These are phyloP conservation scores for Scolanthus callimorphus DNA, from an alignment of 92 coral and sea anemone genomes.

Conservation along the genomic window DNA sequence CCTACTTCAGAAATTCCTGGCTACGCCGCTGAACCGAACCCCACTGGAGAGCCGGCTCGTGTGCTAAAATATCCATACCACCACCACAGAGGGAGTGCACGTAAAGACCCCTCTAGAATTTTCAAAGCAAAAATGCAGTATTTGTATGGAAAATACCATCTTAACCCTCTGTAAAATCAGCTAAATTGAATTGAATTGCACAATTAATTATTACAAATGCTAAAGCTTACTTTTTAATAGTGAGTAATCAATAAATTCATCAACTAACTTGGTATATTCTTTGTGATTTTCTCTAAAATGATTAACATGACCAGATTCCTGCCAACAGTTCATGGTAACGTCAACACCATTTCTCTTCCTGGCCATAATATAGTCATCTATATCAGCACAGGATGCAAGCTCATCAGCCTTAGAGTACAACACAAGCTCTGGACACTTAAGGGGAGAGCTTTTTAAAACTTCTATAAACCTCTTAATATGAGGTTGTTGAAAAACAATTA, in stretches of 20 bases:
- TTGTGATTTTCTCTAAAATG: slow-evolving; percentile 77
- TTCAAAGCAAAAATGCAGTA: too few relatives aligned
- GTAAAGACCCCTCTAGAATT: too few relatives aligned
- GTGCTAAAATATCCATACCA: too few relatives aligned
- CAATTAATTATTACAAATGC: too few relatives aligned
- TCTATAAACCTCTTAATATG: slow-evolving; percentile 50
- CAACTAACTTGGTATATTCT: slow-evolving; percentile 53
- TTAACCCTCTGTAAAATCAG: too few relatives aligned
- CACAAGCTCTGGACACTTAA: slow-evolving; percentile 50
- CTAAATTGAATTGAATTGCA: too few relatives aligned
- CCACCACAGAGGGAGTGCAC: too few relatives aligned
- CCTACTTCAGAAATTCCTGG: too few relatives aligned
- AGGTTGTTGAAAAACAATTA: slow-evolving; percentile 34
- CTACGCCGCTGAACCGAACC: too few relatives aligned
- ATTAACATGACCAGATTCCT: slow-evolving; percentile 76
- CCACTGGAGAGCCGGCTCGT: too few relatives aligned
- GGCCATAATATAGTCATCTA: slow-evolving; percentile 48
- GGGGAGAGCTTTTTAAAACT: slow-evolving; percentile 36
- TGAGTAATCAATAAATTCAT: slow-evolving; percentile 55
- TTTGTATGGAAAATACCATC: too few relatives aligned
- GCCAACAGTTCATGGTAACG: slow-evolving; percentile 73
- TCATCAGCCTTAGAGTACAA: slow-evolving; percentile 77
- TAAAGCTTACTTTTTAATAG: too few relatives aligned
- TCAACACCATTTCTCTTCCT: slow-evolving; percentile 53
- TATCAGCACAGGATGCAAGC: slow-evolving; percentile 62